Conservation (phyloP, 92 coral and sea anemone genomes). For the Epizoanthus ramosus region DNA sequence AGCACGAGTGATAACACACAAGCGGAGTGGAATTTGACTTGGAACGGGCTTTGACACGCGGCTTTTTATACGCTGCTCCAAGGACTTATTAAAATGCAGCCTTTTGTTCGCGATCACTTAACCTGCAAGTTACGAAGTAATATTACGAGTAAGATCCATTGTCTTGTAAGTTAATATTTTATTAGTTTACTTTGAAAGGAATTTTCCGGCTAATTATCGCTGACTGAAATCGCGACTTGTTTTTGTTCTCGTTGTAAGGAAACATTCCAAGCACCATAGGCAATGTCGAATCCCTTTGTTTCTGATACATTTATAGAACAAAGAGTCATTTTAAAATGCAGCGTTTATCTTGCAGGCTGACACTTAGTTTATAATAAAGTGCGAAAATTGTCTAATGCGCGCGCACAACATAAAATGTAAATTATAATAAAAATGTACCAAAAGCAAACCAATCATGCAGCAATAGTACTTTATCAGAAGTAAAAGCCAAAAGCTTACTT, state of each 20-base stretch:
- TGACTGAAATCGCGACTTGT: not conserved
- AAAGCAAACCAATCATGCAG: too few relatives aligned
- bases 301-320: too few relatives aligned
- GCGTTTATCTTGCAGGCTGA: too few relatives aligned
- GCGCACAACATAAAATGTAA: too few relatives aligned
- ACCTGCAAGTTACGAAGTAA: not conserved
- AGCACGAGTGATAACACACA: not conserved
- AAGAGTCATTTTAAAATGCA: too few relatives aligned
- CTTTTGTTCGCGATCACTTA: constrained; percentile 13
- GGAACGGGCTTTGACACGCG: not conserved
- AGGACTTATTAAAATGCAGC: constrained; percentile 3
- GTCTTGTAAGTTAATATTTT: not conserved
- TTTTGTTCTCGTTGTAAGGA: not conserved
- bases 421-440: too few relatives aligned
- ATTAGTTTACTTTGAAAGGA: not conserved
- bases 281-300: too few relatives aligned
- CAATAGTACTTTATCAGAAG: too few relatives aligned
- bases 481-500: too few relatives aligned
- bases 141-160: not conserved
- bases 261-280: too few relatives aligned
- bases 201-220: not conserved
- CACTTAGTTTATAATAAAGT: too few relatives aligned
- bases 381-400: too few relatives aligned
- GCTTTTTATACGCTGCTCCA: not conserved
- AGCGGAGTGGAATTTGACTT: not conserved